phyloP scores from a whole-genome alignment of 2,888 invertebrate species.

The Thymelicus acteon region DNA sequence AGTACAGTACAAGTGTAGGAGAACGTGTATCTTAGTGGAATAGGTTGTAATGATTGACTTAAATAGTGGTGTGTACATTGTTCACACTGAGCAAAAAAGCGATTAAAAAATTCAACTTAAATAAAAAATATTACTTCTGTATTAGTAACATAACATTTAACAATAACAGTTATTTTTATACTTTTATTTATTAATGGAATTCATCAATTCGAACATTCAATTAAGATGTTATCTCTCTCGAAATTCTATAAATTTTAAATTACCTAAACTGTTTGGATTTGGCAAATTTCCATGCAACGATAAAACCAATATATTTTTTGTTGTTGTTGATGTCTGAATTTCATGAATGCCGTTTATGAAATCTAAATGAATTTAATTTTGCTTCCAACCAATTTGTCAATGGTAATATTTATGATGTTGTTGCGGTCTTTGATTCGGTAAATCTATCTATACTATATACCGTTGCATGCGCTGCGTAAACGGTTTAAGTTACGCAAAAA shows the following conservation, averaged over 20 bases:
- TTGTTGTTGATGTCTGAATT: slow-evolving; percentile 37
- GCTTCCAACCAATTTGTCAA: slow-evolving; percentile 32
- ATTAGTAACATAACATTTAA: no score
- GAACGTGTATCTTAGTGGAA: neutral
- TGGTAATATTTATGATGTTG: slow-evolving; percentile 34
- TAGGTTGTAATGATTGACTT: neutral
- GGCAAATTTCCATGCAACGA: slow-evolving; percentile 66
- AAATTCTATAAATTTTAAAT: slow-evolving; percentile 60
- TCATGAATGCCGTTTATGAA: slow-evolving; percentile 37
- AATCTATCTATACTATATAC: slow-evolving; percentile 36
- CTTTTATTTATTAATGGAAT: slow-evolving; percentile 47
- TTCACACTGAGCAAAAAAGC: no score
- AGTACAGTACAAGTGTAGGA: neutral
- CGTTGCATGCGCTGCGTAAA: no score
- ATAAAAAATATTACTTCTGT: no score
- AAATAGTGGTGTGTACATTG: neutral
- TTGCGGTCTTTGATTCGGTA: slow-evolving; percentile 26
- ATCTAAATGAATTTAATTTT: slow-evolving; percentile 47
- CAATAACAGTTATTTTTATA: neutral
- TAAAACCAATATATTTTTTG: slow-evolving; percentile 40
- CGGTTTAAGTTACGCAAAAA: no score
- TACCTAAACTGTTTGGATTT: slow-evolving; percentile 64
- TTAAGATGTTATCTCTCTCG: slow-evolving; percentile 48
- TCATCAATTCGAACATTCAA: slow-evolving; percentile 56
- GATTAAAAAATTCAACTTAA: no score